Evolutionary conservation across 2,797 vertebrate genomes (phyloP).

Genomic region (Bovichtus variegatus): DNA sequence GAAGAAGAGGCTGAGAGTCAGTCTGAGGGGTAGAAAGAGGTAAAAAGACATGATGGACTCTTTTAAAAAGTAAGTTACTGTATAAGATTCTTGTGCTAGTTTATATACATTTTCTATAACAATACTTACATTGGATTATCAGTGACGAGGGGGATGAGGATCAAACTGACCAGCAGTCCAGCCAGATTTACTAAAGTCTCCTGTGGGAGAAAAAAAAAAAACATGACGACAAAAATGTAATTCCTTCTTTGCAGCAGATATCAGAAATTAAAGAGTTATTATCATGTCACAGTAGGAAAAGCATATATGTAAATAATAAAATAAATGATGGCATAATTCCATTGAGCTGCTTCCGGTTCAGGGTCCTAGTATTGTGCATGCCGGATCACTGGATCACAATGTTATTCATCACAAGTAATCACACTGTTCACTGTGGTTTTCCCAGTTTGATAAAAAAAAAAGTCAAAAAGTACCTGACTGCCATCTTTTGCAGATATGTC

Average conservation of each 20-base stretch:
- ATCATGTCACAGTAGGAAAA: neutral
- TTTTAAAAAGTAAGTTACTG: no score
- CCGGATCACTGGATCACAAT: neutral
- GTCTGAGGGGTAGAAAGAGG: constrained; percentile 69
- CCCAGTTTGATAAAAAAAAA: neutral
- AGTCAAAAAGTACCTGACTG: constrained; percentile 88
- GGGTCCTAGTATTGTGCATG: neutral
- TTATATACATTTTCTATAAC: rapidly evolving
- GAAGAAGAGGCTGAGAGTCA: constrained; percentile 89
- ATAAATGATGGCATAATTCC: neutral
- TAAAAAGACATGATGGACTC: neutral
- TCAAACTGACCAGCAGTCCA: constrained; percentile 89
- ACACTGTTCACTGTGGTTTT: neutral
- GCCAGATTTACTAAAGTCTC: constrained; percentile 93
- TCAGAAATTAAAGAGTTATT: neutral
- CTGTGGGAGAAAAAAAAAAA: constrained; percentile 72
- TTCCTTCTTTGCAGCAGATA: neutral
- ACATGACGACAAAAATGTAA: neutral
- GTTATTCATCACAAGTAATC: neutral
- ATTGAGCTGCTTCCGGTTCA: neutral
- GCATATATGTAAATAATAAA: neutral
- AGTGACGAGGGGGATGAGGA: constrained; percentile 89
- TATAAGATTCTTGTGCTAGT: neutral
- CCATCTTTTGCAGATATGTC: constrained; percentile 96
- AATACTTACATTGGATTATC: constrained; percentile 83